These are phyloP conservation scores for Watsonalla binaria DNA, from an alignment of 2,888 invertebrate genomes.

Conservation along the genomic window DNA sequence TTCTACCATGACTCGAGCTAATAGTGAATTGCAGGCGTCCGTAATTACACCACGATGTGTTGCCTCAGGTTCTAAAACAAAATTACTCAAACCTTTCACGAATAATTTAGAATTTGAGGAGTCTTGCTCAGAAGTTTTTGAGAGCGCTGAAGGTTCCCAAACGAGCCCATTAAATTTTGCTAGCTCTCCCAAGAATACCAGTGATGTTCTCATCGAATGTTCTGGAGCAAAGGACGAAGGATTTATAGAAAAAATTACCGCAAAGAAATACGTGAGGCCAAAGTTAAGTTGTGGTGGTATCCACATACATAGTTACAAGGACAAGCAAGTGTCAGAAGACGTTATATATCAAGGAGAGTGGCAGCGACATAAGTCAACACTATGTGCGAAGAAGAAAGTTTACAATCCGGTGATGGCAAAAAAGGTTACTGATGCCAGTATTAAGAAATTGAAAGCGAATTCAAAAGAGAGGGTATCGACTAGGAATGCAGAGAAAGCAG, in stretches of 20 bases:
- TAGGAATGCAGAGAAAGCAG: background rate
- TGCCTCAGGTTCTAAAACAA: conserved; percentile 21
- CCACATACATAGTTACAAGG: conserved; percentile 61
- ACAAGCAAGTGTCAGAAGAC: conserved; percentile 53
- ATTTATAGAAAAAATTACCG: conserved; percentile 13
- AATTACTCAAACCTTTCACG: conserved; percentile 26
- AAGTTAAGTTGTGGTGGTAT: conserved; percentile 54
- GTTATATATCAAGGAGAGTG: conserved; percentile 66
- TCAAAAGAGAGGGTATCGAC: conserved; percentile 21
- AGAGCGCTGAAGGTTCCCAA: conserved; percentile 14
- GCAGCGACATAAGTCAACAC: conserved; percentile 41
- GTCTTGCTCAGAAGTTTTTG: conserved; percentile 31
- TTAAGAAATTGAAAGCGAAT: conserved; percentile 20
- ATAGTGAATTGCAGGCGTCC: conserved; percentile 3
- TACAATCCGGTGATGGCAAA: conserved; percentile 19
- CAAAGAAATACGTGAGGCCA: conserved; percentile 23
- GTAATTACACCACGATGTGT: conserved; percentile 4
- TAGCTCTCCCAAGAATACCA: conserved; percentile 18
- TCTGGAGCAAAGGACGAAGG: conserved; percentile 17
- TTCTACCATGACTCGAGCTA: conserved; percentile 21
- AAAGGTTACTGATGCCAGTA: conserved; percentile 17
- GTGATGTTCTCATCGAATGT: conserved; percentile 21
- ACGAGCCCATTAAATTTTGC: conserved; percentile 11
- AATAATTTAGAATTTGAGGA: conserved; percentile 31
- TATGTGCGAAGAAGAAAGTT: conserved; percentile 25